Percentiles rank a stretch among this genome's conserved stretches.
phyloP scores from a whole-genome alignment of 2,888 invertebrate species.

The Pyrocoelia pectoralis region DNA sequence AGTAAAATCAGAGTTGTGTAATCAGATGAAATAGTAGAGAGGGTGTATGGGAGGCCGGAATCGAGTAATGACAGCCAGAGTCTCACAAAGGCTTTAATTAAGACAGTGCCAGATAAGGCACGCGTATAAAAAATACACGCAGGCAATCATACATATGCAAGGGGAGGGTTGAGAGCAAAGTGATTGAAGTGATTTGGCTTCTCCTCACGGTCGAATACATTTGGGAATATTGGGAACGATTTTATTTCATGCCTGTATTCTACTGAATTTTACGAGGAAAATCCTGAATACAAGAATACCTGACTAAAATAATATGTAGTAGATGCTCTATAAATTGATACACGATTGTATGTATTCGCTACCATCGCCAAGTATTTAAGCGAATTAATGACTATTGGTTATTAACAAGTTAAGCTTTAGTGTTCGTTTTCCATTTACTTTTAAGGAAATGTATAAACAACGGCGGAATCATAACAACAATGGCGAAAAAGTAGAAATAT shows the following conservation, averaged over 20 bases:
- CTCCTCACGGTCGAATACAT: constrained; percentile 36
- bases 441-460: no score
- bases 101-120: constrained; percentile 50
- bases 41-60: constrained; percentile 39
- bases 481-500: no score
- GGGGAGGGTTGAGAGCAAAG: constrained; percentile 29
- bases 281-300: constrained; percentile 11
- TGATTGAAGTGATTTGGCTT: constrained; percentile 45
- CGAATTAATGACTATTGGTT: no score
- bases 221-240: constrained; percentile 34
- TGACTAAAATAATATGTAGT: constrained; percentile 12
- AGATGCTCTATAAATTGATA: constrained; percentile 1
- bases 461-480: no score
- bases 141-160: constrained; percentile 47
- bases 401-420: no score
- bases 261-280: constrained; percentile 17
- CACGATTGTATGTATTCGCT: not conserved
- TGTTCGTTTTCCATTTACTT: no score
- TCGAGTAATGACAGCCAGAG: constrained; percentile 47
- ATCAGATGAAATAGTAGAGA: constrained; percentile 36
- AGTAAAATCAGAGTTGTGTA: constrained; percentile 41
- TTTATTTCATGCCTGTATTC: constrained; percentile 29
- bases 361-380: no score
- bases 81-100: constrained; percentile 49
- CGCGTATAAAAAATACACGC: constrained; percentile 47